These are phyloP conservation scores for Promerops cafer DNA, from an alignment of 2,113 vertebrate genomes.

Conservation along the genomic window DNA sequence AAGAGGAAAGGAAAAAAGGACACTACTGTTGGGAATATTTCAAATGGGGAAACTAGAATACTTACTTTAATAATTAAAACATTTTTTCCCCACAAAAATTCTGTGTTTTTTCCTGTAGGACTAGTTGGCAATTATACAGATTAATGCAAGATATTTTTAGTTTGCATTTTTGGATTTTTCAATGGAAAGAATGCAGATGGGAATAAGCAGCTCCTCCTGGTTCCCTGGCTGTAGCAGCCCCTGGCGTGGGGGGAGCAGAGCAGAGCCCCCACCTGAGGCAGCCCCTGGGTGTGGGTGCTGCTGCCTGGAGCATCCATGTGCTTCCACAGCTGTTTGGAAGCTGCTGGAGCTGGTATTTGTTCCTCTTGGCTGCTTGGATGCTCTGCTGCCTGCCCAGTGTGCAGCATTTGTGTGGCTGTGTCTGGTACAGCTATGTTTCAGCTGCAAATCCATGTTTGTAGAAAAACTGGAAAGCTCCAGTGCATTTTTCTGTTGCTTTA, in stretches of 20 bases:
- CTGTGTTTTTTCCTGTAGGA: not conserved
- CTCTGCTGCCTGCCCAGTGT: not conserved
- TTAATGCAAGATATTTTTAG: not conserved
- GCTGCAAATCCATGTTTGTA: not conserved
- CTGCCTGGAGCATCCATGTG: not conserved
- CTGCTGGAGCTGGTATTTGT: not conserved
- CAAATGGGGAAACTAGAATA: not conserved
- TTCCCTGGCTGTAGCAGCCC: not conserved
- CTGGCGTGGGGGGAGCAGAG: not conserved
- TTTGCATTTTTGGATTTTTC: not conserved
- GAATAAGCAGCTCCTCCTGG: not conserved
- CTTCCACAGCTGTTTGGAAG: not conserved
- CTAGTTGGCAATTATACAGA: not conserved
- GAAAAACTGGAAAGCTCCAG: not conserved
- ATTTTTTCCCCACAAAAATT: not conserved
- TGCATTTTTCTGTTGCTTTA: not conserved
- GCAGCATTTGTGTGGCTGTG: not conserved
- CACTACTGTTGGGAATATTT: not conserved
- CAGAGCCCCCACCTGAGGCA: fast-evolving
- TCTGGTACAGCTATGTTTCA: not conserved
- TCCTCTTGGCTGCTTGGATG: not conserved
- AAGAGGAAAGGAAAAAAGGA: not conserved
- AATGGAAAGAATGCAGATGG: not conserved
- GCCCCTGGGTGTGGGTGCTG: not conserved
- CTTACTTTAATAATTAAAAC: not conserved